These are phyloP conservation scores for Ips nitidus DNA, from an alignment of 1,140 invertebrate genomes.

Conservation along the genomic window DNA sequence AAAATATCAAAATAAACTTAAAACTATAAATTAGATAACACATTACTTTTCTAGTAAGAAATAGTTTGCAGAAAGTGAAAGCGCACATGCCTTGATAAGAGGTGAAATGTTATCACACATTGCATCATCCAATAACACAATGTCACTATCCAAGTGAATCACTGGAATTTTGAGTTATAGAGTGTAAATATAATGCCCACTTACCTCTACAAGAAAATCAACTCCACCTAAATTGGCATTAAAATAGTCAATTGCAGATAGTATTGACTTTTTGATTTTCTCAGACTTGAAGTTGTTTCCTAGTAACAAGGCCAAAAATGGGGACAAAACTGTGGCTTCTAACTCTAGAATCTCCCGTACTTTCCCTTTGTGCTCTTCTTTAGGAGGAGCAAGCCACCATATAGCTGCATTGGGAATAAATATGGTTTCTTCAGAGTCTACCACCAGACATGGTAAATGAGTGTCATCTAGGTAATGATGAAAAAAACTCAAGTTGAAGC, in stretches of 20 bases:
- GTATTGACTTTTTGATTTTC: constrained; percentile 55
- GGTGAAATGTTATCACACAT: too few relatives aligned
- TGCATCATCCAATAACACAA: too few relatives aligned
- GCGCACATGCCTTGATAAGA: too few relatives aligned
- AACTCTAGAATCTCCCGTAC: constrained; percentile 74
- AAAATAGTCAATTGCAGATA: constrained; percentile 53
- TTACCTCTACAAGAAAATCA: constrained; percentile 38
- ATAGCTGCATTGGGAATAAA: constrained; percentile 62
- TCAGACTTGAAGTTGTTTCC: constrained; percentile 54
- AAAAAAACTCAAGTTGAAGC: constrained; percentile 36
- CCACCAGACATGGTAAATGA: constrained; percentile 56
- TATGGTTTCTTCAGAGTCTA: constrained; percentile 53
- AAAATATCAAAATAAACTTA: too few relatives aligned
- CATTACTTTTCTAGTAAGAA: too few relatives aligned
- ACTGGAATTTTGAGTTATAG: too few relatives aligned
- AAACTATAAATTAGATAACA: too few relatives aligned
- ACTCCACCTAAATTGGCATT: constrained; percentile 46
- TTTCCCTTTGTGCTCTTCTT: constrained; percentile 47
- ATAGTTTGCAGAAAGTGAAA: too few relatives aligned
- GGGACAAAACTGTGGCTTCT: constrained; percentile 69
- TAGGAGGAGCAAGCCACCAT: constrained; percentile 55
- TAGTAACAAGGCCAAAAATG: constrained; percentile 55
- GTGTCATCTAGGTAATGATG: constrained; percentile 26
- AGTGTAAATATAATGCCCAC: not conserved
- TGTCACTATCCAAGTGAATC: too few relatives aligned